Conservation (phyloP, 2,888 invertebrate genomes). For the Salticus scenicus region DNA sequence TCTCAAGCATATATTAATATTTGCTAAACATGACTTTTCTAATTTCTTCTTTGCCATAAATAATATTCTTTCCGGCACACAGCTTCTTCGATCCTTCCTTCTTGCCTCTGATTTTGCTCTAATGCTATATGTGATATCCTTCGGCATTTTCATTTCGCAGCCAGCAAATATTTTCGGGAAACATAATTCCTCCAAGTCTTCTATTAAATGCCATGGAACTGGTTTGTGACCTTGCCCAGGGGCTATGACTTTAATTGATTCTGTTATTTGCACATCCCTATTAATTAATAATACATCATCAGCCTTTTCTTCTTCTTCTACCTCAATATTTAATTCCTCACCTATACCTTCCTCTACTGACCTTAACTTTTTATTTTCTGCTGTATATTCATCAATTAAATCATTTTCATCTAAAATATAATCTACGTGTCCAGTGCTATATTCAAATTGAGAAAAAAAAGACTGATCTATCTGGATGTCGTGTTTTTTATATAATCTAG, state of each 20-base stretch:
- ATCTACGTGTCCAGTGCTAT: neutral
- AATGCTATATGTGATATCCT: neutral
- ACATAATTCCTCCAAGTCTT: neutral
- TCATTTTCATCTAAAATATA: neutral
- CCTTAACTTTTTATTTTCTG: neutral
- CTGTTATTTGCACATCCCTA: neutral
- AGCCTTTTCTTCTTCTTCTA: neutral
- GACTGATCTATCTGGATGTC: neutral
- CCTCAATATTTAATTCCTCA: neutral
- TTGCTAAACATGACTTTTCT: neutral
- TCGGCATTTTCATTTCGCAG: neutral
- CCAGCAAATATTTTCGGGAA: neutral
- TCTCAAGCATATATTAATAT: neutral
- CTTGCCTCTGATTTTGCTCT: neutral
- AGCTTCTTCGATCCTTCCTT: neutral
- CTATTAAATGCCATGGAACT: neutral
- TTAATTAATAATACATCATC: neutral
- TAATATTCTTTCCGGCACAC: neutral
- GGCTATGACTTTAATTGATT: neutral
- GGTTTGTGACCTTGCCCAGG: neutral
- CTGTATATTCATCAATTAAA: neutral
- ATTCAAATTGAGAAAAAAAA: neutral
- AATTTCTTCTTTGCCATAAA: slow-evolving; percentile 6
- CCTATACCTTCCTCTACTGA: neutral
- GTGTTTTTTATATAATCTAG: neutral